phyloP scores from a whole-genome alignment of 30 jellyfish, hydroid and myxozoan genomes.

The Aurelia sp. region DNA sequence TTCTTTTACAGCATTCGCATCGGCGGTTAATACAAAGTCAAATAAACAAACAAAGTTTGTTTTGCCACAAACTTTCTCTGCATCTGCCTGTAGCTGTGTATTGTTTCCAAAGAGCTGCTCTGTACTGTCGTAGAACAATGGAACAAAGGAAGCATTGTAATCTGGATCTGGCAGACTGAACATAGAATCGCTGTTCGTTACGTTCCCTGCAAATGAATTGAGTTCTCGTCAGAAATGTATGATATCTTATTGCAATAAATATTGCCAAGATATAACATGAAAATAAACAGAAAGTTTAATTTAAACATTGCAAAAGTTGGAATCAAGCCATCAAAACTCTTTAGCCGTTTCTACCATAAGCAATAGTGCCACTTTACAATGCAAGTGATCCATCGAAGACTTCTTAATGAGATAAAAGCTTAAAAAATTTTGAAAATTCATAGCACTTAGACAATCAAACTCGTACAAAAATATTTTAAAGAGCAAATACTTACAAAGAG shows the following conservation, averaged over 20 bases:
- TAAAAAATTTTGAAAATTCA: background rate
- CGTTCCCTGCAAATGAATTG: slow-evolving; percentile 54
- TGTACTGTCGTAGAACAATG: slow-evolving; percentile 49
- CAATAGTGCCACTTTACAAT: too few species aligned
- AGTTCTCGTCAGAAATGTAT: too few species aligned
- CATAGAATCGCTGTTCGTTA: slow-evolving; percentile 58
- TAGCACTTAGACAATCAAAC: background rate
- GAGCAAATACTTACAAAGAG: slow-evolving; percentile 46
- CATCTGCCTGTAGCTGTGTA: slow-evolving; percentile 22
- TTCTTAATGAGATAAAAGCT: background rate
- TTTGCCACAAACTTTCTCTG: slow-evolving; percentile 54
- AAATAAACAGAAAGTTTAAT: too few species aligned
- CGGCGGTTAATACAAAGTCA: slow-evolving; percentile 64
- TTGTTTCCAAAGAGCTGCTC: slow-evolving; percentile 59
- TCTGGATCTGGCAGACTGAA: slow-evolving; percentile 45
- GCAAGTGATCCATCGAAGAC: too few species aligned
- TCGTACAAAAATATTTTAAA: background rate
- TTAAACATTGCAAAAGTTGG: too few species aligned
- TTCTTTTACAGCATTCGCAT: slow-evolving; percentile 44
- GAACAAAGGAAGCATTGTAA: slow-evolving; percentile 52
- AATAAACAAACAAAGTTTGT: slow-evolving; percentile 56
- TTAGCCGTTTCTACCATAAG: too few species aligned
- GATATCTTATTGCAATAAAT: too few species aligned
- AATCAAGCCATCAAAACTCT: too few species aligned
- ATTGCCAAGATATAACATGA: too few species aligned